Percentiles rank a stretch among this genome's conserved stretches.
These are phyloP conservation scores for Canis aureus DNA, from an alignment of 2,113 vertebrate genomes.

Conservation along the genomic window DNA sequence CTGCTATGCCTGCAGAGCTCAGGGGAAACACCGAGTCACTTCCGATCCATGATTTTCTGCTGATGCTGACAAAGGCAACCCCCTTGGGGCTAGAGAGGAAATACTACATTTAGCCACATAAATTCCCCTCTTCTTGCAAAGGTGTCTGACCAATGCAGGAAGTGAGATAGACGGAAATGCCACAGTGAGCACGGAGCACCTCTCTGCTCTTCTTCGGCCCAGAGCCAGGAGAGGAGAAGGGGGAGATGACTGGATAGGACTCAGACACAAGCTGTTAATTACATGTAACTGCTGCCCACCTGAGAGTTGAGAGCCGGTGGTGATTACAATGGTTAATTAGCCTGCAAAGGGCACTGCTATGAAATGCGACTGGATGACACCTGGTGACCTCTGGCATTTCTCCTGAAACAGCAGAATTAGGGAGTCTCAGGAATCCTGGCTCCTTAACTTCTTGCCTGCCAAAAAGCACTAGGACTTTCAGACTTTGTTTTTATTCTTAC, in stretches of 20 bases:
- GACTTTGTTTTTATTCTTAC: not conserved
- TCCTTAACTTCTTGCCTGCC: not conserved
- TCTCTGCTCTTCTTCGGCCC: not conserved
- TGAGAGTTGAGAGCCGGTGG: not conserved
- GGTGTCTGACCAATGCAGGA: not conserved
- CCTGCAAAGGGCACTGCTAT: not conserved
- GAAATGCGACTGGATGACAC: not conserved
- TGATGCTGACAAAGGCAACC: slow-evolving; percentile 42
- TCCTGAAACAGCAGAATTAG: not conserved
- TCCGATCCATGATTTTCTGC: slow-evolving; percentile 41
- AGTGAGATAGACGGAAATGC: not conserved
- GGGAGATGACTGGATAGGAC: too few species aligned
- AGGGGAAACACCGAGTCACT: not conserved
- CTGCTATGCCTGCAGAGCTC: not conserved
- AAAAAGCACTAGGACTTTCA: not conserved
- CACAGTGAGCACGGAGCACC: too few species aligned
- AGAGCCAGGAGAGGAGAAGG: rapidly evolving
- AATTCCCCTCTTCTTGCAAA: not conserved
- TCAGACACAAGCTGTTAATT: not conserved
- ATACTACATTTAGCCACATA: slow-evolving; percentile 39
- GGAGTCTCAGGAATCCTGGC: not conserved
- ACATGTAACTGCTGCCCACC: not conserved
- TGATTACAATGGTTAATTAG: not conserved
- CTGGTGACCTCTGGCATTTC: not conserved
- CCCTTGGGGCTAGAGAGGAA: not conserved